Percentiles rank a stretch among this genome's conserved stretches.
phyloP scores from a whole-genome alignment of 35 echinoderm and acorn worm genomes.

The Hemicentrotus pulcherrimus region DNA sequence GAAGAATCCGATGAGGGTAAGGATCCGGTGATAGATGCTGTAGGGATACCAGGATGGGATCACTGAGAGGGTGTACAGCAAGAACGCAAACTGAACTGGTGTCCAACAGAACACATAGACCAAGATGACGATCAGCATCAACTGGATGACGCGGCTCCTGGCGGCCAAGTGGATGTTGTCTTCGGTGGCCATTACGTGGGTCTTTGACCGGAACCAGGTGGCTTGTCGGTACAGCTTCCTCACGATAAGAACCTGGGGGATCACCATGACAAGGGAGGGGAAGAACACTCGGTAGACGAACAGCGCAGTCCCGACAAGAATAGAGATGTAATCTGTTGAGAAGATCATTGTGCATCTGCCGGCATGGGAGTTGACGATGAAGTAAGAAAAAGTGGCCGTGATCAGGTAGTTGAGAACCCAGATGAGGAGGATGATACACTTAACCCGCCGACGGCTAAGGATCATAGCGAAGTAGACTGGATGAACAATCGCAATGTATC shows the following conservation, averaged over 20 bases:
- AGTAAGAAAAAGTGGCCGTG: slow-evolving; percentile 50
- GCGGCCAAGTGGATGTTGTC: background rate
- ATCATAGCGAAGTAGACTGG: slow-evolving; percentile 70
- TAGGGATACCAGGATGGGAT: slow-evolving; percentile 57
- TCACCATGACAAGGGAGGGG: slow-evolving; percentile 79
- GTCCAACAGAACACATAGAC: slow-evolving; percentile 90
- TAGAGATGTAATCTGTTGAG: background rate
- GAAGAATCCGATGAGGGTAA: slow-evolving; percentile 73
- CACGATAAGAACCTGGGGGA: slow-evolving; percentile 29
- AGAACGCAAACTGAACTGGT: slow-evolving; percentile 65
- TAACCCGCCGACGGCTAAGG: slow-evolving; percentile 51
- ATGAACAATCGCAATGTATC: slow-evolving; percentile 83
- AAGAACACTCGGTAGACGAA: slow-evolving; percentile 62
- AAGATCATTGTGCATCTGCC: slow-evolving; percentile 60
- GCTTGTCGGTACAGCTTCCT: slow-evolving; percentile 32
- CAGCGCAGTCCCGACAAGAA: background rate
- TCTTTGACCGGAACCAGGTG: slow-evolving; percentile 44
- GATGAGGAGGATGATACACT: slow-evolving; percentile 50
- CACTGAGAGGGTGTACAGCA: slow-evolving; percentile 73
- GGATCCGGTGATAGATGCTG: slow-evolving; percentile 59
- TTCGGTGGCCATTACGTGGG: background rate
- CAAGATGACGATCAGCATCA: slow-evolving; percentile 83
- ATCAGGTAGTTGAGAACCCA: slow-evolving; percentile 57
- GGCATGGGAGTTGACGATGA: slow-evolving; percentile 14
- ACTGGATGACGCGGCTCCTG: slow-evolving; percentile 66